Evolutionary conservation across 2,113 vertebrate species (phyloP).

Genomic region (Corythornis vintsioides): DNA sequence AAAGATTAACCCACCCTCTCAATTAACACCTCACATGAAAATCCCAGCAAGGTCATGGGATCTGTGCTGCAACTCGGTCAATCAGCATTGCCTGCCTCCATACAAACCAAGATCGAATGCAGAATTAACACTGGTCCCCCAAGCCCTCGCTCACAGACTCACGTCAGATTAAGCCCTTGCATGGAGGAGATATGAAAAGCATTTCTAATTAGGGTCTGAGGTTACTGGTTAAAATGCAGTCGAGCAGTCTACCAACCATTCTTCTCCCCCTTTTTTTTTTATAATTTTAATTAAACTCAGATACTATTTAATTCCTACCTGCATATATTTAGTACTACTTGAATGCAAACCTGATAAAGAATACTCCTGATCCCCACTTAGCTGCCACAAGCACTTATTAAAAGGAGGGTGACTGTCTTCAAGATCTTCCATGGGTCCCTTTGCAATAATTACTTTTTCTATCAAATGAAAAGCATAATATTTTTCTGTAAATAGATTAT

Average conservation of each 20-base stretch:
- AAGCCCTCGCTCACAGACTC: conserved; percentile 83
- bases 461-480: conserved; percentile 81
- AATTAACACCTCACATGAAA: conserved; percentile 96
- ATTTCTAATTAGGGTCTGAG: conserved; percentile 95
- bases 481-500: conserved; percentile 79
- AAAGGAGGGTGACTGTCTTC: conserved; percentile 78
- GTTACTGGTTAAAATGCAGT: conserved; percentile 94
- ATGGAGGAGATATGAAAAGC: conserved; percentile 91
- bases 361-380: conserved; percentile 82
- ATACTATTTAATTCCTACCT: conserved; percentile 86
- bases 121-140: conserved; percentile 90
- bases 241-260: conserved; percentile 87
- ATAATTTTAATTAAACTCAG: conserved; percentile 99
- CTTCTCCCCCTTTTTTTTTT: conserved; percentile 84
- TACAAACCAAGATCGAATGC: conserved; percentile 88
- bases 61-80: conserved; percentile 84
- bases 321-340: conserved; percentile 84
- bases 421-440: conserved; percentile 76
- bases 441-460: conserved; percentile 82
- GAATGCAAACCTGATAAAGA: conserved; percentile 83
- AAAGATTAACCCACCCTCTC: conserved; percentile 90
- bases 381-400: conserved; percentile 82
- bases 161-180: conserved; percentile 93
- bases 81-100: conserved; percentile 85
- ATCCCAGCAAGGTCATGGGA: conserved; percentile 88